These are phyloP conservation scores for Opisthograptis luteolata DNA, from an alignment of 2,888 invertebrate species.

Conservation along the genomic window DNA sequence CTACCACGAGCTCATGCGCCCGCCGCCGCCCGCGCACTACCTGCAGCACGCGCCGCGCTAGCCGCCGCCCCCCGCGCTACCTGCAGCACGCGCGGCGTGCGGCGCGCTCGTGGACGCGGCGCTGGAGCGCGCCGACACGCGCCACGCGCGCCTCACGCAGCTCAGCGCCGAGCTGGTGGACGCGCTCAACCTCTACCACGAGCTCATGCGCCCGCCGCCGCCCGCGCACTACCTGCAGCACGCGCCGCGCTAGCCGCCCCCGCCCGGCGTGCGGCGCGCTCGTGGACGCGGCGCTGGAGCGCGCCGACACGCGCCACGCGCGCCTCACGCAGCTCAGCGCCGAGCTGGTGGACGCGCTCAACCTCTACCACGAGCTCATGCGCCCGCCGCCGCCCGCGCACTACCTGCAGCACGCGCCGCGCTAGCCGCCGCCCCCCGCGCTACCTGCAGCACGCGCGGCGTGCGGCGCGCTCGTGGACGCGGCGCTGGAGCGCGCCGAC, in stretches of 20 bases:
- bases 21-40: constrained; percentile 44
- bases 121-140: constrained; percentile 94
- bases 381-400: constrained; percentile 49
- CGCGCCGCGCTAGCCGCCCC: constrained; percentile 8
- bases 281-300: constrained; percentile 96
- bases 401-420: constrained; percentile 33
- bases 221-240: constrained; percentile 41
- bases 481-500: constrained; percentile 95
- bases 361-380: constrained; percentile 87
- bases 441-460: constrained; percentile 80
- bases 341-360: constrained; percentile 95
- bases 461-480: constrained; percentile 97
- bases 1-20: constrained; percentile 82
- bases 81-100: constrained; percentile 86
- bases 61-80: constrained; percentile 35
- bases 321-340: constrained; percentile 94
- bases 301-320: constrained; percentile 94
- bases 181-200: constrained; percentile 93
- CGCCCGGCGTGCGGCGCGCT: constrained; percentile 92
- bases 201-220: constrained; percentile 57
- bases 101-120: constrained; percentile 97
- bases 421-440: constrained; percentile 9
- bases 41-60: constrained; percentile 37
- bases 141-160: constrained; percentile 95
- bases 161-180: constrained; percentile 95